These are phyloP conservation scores for Rhizoglyphus robini DNA, from an alignment of 1,140 invertebrate genomes.

Conservation along the genomic window DNA sequence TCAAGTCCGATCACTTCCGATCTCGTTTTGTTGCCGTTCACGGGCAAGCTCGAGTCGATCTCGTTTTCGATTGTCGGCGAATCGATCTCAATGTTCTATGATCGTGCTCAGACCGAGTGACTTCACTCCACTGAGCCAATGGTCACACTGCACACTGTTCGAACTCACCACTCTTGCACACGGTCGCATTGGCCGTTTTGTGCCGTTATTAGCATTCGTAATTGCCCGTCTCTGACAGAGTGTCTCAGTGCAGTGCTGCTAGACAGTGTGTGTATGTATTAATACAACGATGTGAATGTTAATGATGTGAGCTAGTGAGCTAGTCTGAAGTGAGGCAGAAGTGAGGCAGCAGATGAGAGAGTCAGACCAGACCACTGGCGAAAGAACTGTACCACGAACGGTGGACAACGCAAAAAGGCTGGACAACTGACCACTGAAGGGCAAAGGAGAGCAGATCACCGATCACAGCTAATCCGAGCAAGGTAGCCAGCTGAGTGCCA, in stretches of 20 bases:
- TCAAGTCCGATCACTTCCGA: too few species aligned
- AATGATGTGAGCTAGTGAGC: not conserved
- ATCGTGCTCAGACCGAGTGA: too few species aligned
- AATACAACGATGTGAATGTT: not conserved
- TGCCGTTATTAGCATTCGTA: slow-evolving; percentile 10
- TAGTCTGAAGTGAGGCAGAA: not conserved
- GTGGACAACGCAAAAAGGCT: not conserved
- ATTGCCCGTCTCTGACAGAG: not conserved
- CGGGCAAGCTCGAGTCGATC: too few species aligned
- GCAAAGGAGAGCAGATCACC: not conserved
- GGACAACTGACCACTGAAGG: not conserved
- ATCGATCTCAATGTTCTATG: too few species aligned
- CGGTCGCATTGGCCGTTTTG: not conserved
- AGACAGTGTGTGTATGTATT: too few species aligned
- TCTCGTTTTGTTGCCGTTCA: too few species aligned
- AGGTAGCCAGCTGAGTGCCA: too few species aligned
- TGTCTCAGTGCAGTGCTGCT: too few species aligned
- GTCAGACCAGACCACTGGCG: not conserved
- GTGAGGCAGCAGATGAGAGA: not conserved
- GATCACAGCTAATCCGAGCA: not conserved
- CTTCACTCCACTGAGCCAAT: too few species aligned
- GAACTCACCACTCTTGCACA: not conserved
- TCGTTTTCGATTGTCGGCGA: too few species aligned
- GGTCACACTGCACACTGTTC: too few species aligned
- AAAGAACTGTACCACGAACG: not conserved